Evolutionary conservation across 2,113 vertebrate genomes (phyloP).

Genomic region (Zosterops pallidus): DNA sequence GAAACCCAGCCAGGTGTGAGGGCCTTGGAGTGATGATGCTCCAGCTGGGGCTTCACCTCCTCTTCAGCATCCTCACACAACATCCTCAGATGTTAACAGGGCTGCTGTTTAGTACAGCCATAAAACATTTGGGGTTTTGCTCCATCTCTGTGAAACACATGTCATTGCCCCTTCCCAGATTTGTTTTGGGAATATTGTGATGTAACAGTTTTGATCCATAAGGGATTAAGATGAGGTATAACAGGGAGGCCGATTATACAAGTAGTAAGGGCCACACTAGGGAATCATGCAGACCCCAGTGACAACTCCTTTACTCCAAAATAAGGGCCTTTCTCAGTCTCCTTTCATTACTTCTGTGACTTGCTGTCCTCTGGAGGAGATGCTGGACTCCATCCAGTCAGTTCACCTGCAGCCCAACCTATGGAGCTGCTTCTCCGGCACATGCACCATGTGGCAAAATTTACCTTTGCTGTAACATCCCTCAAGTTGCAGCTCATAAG

Average conservation of each 20-base stretch:
- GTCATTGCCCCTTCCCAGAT: neutral
- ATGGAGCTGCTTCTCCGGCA: neutral
- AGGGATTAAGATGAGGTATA: neutral
- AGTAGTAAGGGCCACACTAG: neutral
- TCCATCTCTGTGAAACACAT: neutral
- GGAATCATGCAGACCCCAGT: neutral
- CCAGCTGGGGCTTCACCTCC: neutral
- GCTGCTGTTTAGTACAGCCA: neutral
- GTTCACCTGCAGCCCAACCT: neutral
- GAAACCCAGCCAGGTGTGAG: neutral
- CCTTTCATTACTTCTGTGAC: neutral
- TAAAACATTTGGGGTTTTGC: neutral
- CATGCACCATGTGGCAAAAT: neutral
- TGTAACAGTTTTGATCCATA: neutral
- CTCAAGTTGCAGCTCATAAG: neutral
- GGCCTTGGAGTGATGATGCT: neutral
- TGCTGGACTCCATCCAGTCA: neutral
- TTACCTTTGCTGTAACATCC: neutral
- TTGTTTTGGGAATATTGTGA: neutral
- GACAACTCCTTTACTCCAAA: neutral
- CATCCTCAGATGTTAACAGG: neutral
- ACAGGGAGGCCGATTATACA: neutral
- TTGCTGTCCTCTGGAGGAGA: neutral
- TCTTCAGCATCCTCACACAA: neutral
- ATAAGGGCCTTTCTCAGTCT: neutral